Evolutionary conservation across 2,888 invertebrate species (phyloP).

Genomic region (Agrilus biguttatus): DNA sequence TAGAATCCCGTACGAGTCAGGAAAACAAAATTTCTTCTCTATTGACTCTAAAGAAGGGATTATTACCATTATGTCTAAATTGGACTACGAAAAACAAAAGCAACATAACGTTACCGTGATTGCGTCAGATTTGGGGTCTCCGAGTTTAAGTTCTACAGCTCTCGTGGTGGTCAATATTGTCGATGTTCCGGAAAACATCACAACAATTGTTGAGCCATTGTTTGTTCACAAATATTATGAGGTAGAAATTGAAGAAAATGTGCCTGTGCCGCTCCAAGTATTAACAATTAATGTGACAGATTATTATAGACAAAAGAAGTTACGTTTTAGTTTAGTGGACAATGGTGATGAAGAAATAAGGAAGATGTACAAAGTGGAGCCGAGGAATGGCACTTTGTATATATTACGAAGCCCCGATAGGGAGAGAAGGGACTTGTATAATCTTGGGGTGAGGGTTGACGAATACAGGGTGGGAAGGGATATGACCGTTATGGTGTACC

Average conservation of each 20-base stretch:
- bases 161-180: conserved; percentile 52
- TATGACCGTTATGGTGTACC: conserved; percentile 61
- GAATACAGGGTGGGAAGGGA: conserved; percentile 45
- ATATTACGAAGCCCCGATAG: conserved; percentile 61
- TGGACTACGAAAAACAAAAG: conserved; percentile 55
- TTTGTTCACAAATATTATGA: conserved; percentile 52
- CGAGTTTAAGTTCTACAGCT: conserved; percentile 67
- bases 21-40: conserved; percentile 50
- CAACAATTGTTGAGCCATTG: conserved; percentile 23
- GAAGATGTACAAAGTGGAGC: conserved; percentile 58
- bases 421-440: conserved; percentile 52
- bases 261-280: conserved; percentile 56
- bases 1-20: conserved; percentile 52
- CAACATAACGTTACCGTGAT: conserved; percentile 63
- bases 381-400: conserved; percentile 60
- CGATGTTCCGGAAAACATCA: conserved; percentile 44
- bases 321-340: conserved; percentile 48
- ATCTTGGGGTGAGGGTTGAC: conserved; percentile 39
- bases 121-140: conserved; percentile 74
- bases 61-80: conserved; percentile 56
- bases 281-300: conserved; percentile 64
- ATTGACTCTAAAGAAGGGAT: conserved; percentile 79
- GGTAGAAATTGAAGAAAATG: conserved; percentile 70
- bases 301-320: conserved; percentile 45
- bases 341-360: conserved; percentile 44